Evolutionary conservation across 1,140 invertebrate species (phyloP).

Genomic region (Drosophila athabasca): DNA sequence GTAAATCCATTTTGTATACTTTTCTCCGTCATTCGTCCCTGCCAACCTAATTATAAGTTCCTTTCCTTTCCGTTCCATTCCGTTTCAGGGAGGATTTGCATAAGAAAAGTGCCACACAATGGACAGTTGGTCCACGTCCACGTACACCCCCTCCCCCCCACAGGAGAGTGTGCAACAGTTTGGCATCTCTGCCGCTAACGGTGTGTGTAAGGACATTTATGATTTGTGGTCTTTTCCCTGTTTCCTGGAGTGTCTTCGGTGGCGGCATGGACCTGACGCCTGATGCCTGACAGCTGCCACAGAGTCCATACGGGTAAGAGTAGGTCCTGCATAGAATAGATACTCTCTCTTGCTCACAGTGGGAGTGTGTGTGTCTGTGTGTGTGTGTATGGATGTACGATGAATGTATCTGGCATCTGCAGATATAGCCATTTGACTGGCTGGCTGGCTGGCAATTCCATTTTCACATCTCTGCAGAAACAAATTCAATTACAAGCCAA

Average conservation of each 20-base stretch:
- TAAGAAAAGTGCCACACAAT: slow-evolving; percentile 6
- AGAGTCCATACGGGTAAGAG: slow-evolving; percentile 25
- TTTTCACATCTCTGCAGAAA: slow-evolving; percentile 50
- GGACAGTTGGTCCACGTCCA: slow-evolving; percentile 22
- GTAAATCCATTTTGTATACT: slow-evolving; percentile 5
- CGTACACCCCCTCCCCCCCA: background rate
- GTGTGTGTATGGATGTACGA: background rate
- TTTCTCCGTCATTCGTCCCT: background rate
- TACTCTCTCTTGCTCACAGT: too few relatives aligned
- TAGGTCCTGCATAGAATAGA: background rate
- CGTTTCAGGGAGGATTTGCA: background rate
- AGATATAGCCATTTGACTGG: slow-evolving; percentile 40
- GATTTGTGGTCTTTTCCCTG: slow-evolving; percentile 60
- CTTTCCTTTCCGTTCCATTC: background rate
- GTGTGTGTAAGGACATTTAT: slow-evolving; percentile 64
- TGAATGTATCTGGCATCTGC: background rate
- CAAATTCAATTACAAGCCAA: slow-evolving; percentile 75
- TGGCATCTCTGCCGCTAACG: background rate
- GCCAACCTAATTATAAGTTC: slow-evolving; percentile 22
- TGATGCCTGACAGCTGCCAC: slow-evolving; percentile 46
- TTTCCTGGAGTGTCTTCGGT: background rate
- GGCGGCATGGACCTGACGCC: slow-evolving; percentile 26
- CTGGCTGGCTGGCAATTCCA: slow-evolving; percentile 50
- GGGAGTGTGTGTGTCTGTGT: background rate
- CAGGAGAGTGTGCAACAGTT: slow-evolving; percentile 38